Percentiles rank a stretch among this genome's conserved stretches.
Conservation (phyloP, 2,113 vertebrate species). For the Callithrix jacchus region DNA sequence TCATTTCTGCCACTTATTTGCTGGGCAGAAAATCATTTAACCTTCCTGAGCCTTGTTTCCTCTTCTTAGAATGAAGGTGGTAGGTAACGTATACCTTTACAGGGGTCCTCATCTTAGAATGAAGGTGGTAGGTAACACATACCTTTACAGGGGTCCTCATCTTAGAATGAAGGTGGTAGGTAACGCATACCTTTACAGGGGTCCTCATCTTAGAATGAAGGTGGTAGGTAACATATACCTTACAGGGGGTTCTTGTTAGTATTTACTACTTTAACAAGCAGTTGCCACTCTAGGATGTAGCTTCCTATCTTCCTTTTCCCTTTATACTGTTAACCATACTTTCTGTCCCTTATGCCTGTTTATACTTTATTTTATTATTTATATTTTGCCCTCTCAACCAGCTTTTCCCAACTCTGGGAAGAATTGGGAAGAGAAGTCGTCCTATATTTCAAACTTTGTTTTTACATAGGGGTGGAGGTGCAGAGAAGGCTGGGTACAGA, state of each 20-base stretch:
- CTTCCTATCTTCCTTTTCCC: background rate
- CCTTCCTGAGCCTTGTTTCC: background rate
- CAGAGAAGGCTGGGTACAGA: background rate
- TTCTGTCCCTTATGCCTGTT: background rate
- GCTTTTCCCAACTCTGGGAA: too few species aligned
- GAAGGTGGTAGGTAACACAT: background rate
- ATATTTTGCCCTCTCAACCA: too few species aligned
- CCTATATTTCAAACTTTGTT: background rate
- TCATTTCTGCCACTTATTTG: background rate
- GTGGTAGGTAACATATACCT: too few species aligned
- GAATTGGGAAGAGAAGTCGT: too few species aligned
- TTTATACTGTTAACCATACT: background rate
- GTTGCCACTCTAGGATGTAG: background rate
- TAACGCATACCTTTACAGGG: too few species aligned
- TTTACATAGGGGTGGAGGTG: background rate
- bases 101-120: rapidly evolving
- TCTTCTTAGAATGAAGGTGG: background rate
- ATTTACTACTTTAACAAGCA: background rate
- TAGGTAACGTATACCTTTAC: too few species aligned
- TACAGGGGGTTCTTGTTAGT: background rate
- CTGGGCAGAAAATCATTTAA: background rate
- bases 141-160: rapidly evolving
- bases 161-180: background rate
- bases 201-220: background rate
- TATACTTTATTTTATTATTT: background rate